Evolutionary conservation across 2,888 invertebrate species (phyloP), one percentile per base, ranked within the genome.

Genomic region (Miltochrista miniata): DNA sequence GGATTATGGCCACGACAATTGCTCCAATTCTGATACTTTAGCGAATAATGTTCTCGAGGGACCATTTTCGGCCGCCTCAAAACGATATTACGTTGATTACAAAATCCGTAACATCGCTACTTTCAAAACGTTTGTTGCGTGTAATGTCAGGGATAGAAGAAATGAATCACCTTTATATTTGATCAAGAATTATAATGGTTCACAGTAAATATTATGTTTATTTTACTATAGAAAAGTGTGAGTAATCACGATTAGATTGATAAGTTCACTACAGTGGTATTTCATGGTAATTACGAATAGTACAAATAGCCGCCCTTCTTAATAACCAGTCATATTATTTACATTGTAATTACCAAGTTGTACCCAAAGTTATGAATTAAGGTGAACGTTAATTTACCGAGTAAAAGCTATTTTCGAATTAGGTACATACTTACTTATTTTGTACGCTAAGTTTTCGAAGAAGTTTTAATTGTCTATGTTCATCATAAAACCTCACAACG

Each of bases 41-140:
- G 18, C 18, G 30, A 50, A 55, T 51, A 51, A 34, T 51, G 45
- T 24, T 54, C 48, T 39, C 51, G 39, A 41, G 45, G 53, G 63
- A 55, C 55, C 2, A 10, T 31, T 59, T 65, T 61, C 40, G 49
- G 50, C 46, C 45, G 36, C 34, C 61, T 51, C 41, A 36, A 51
- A 52, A 58, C 46, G 45, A 49, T 45, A 48, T 38, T 46, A 43
- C 42, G 15, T 42, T 59, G 49, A 55, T 54, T 53, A 59, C 44
- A 48, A 51, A 53, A 55, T 51, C 10, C 38, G 29, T 29, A 24
- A 15, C 14, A 12, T 4, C 1, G 1, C 13, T 40, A 7, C 12
- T 40, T 40, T 13, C 29, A 8, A 30, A 8, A 29, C 12, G 9
- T 38, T 18, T 18, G 29, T 40, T 31, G 8, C 8, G 31, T 3